phyloP scores from a whole-genome alignment of 2,888 invertebrate genomes.

The Peribatodes rhomboidaria region DNA sequence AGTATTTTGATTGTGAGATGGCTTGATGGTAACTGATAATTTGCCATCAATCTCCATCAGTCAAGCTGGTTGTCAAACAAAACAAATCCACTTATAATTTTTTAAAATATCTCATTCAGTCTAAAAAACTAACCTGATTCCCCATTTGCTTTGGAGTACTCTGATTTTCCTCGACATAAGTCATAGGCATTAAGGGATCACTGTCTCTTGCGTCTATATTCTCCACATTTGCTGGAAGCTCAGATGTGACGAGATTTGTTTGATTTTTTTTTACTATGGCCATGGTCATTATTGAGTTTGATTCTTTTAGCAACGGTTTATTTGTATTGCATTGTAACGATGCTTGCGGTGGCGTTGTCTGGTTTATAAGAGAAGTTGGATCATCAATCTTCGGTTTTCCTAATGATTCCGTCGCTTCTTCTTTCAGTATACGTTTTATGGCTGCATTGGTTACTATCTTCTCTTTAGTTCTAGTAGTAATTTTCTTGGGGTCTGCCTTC shows the following conservation, averaged over 20 bases:
- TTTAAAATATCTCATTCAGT: no score
- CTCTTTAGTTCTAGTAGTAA: slow-evolving; percentile 66
- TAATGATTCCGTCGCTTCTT: slow-evolving; percentile 70
- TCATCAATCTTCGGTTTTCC: slow-evolving; percentile 66
- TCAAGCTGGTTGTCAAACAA: no score
- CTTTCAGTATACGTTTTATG: slow-evolving; percentile 68
- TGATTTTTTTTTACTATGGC: no score
- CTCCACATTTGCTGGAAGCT: slow-evolving; percentile 82
- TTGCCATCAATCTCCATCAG: no score
- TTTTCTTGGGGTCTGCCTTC: slow-evolving; percentile 63
- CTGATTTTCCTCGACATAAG: slow-evolving; percentile 94
- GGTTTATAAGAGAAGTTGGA: slow-evolving; percentile 32
- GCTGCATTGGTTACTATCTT: slow-evolving; percentile 52
- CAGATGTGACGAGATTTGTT: slow-evolving; percentile 40
- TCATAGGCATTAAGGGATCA: slow-evolving; percentile 92
- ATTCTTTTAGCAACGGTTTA: no score
- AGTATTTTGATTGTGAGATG: no score
- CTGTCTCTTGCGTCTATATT: slow-evolving; percentile 92
- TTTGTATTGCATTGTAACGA: slow-evolving; percentile 2
- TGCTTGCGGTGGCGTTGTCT: slow-evolving; percentile 25
- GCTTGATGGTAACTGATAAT: no score
- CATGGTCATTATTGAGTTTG: no score
- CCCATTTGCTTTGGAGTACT: slow-evolving; percentile 89
- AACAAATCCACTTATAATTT: no score
- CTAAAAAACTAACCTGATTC: slow-evolving; percentile 82